A percentile compares a stretch with the other conserved stretches of the same genome.
phyloP scores from a whole-genome alignment of 2,888 invertebrate species.

The Caenorhabditis sinica region DNA sequence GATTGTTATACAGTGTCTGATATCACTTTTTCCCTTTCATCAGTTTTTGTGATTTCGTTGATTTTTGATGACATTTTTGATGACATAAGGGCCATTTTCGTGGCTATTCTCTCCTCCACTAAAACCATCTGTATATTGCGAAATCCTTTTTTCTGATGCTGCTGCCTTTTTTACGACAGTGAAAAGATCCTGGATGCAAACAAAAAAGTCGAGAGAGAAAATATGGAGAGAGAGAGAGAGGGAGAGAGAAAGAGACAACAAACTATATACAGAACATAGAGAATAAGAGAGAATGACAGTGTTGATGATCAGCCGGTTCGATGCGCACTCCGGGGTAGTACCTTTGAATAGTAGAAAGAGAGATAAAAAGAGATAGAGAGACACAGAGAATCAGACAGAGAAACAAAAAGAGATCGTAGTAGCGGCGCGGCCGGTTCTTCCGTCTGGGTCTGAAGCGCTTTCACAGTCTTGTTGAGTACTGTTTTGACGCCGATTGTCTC shows the following conservation, averaged over 20 bases:
- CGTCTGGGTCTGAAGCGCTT: slow-evolving; percentile 26
- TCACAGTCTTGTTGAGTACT: slow-evolving; percentile 17
- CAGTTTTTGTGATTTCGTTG: slow-evolving; percentile 32
- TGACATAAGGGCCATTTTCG: background rate
- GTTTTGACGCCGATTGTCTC: slow-evolving; percentile 38
- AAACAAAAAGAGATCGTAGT: slow-evolving; percentile 25
- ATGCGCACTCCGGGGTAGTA: slow-evolving; percentile 42
- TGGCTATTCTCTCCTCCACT: background rate
- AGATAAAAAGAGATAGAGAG: slow-evolving; percentile 15
- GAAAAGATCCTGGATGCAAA: slow-evolving; percentile 57
- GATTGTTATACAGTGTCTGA: slow-evolving; percentile 18
- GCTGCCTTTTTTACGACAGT: slow-evolving; percentile 36
- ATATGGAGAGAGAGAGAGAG: slow-evolving; percentile 29
- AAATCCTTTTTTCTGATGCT: slow-evolving; percentile 22
- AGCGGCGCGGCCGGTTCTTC: slow-evolving; percentile 27
- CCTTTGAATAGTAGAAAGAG: slow-evolving; percentile 26
- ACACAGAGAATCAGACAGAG: slow-evolving; percentile 7
- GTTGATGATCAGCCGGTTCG: slow-evolving; percentile 61
- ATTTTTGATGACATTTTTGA: slow-evolving; percentile 34
- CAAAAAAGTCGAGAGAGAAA: slow-evolving; percentile 16
- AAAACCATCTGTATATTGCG: slow-evolving; percentile 37
- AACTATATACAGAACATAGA: slow-evolving; percentile 46
- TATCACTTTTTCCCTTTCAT: slow-evolving; percentile 22
- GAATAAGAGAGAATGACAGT: slow-evolving; percentile 45
- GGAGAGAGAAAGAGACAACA: slow-evolving; percentile 43